phyloP scores from a whole-genome alignment of 2,888 invertebrate species.

The Meiosimyza platycephala region DNA sequence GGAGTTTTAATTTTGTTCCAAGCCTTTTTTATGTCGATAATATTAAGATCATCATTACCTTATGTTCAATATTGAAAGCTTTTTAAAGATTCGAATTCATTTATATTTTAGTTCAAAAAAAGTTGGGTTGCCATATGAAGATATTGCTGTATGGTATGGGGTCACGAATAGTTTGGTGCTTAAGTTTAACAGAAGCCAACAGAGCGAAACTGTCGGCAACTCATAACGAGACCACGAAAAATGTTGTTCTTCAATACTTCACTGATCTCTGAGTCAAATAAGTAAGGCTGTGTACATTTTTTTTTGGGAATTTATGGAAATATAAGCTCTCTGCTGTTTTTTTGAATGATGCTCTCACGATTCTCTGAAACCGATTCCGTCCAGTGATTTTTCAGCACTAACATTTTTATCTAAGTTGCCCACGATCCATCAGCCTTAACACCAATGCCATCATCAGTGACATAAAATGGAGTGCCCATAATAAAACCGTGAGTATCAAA shows the following conservation, averaged over 20 bases:
- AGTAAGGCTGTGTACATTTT: neutral
- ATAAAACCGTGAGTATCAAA: slow-evolving; percentile 53
- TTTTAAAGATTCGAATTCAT: no score
- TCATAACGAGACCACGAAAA: slow-evolving; percentile 1
- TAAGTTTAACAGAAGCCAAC: neutral
- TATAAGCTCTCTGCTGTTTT: neutral
- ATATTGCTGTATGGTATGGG: no score
- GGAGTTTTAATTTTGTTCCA: no score
- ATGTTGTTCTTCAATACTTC: slow-evolving; percentile 7
- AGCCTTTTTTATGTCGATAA: no score
- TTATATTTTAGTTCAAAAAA: no score
- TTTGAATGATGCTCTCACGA: neutral
- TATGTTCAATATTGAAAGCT: no score
- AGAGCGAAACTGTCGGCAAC: slow-evolving; percentile 19
- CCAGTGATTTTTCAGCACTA: slow-evolving; percentile 10
- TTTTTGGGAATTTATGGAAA: slow-evolving; percentile 1
- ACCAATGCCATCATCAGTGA: slow-evolving; percentile 19
- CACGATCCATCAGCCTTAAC: neutral
- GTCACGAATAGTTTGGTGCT: no score
- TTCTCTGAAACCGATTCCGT: slow-evolving; percentile 6
- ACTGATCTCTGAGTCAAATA: neutral
- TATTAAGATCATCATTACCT: no score
- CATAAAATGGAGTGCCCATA: slow-evolving; percentile 27
- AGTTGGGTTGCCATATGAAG: no score
- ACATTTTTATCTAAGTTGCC: slow-evolving; percentile 3